Percentiles rank a stretch among this genome's conserved stretches.
These are phyloP conservation scores for Chromobotia macracanthus DNA, from an alignment of 2,797 vertebrate species.

Conservation along the genomic window DNA sequence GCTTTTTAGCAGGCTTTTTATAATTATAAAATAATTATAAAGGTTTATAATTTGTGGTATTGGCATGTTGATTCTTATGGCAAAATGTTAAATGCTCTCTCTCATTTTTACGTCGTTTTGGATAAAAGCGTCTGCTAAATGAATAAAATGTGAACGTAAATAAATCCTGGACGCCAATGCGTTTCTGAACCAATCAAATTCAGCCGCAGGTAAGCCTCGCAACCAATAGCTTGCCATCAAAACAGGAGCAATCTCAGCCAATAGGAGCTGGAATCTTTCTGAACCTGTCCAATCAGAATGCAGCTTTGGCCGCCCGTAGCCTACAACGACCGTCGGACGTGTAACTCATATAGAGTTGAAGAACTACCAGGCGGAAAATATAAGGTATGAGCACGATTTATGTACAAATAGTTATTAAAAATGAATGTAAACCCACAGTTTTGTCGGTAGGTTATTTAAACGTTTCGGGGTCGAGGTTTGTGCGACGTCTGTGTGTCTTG, in stretches of 20 bases:
- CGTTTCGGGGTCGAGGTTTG: not conserved
- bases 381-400: slow-evolving; percentile 55
- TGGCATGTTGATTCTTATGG: too few species aligned
- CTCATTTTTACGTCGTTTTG: too few species aligned
- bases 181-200: slow-evolving; percentile 42
- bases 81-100: too few species aligned
- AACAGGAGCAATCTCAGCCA: slow-evolving; percentile 35
- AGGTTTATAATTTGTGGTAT: too few species aligned
- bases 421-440: not conserved
- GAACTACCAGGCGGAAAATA: slow-evolving; percentile 43
- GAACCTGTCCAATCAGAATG: slow-evolving; percentile 58
- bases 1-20: too few species aligned
- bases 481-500: slow-evolving; percentile 13
- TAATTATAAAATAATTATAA: too few species aligned
- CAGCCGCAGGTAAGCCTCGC: slow-evolving; percentile 30
- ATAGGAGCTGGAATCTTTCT: slow-evolving; percentile 16
- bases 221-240: slow-evolving; percentile 41
- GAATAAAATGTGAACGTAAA: too few species aligned
- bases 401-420: not conserved
- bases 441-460: not conserved
- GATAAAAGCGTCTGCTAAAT: too few species aligned
- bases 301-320: slow-evolving; percentile 31
- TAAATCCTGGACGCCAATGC: not conserved
- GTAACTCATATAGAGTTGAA: slow-evolving; percentile 48
- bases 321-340: slow-evolving; percentile 51